Conservation (phyloP, 1,140 invertebrate genomes). For the Theocolax elegans region DNA sequence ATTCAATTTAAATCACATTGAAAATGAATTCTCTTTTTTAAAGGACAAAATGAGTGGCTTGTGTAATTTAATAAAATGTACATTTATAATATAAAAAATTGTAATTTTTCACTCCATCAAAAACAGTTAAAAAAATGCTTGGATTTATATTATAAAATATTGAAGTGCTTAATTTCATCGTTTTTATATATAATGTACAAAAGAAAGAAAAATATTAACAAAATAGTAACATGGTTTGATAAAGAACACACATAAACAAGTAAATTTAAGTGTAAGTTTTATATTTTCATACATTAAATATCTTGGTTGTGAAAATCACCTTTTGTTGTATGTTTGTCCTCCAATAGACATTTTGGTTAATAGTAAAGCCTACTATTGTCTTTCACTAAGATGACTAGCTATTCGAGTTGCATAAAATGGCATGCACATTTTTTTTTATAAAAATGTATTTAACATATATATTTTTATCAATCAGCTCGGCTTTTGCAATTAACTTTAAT, state of each 20-base stretch:
- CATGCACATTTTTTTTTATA: constrained; percentile 33
- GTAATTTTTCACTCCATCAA: constrained; percentile 1
- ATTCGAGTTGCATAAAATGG: constrained; percentile 28
- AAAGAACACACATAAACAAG: constrained; percentile 28
- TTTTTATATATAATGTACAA: constrained; percentile 21
- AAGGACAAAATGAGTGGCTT: too few relatives aligned
- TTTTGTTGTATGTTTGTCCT: constrained; percentile 11
- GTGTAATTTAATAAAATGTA: too few relatives aligned
- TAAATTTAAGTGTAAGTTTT: constrained; percentile 19
- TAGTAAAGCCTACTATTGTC: constrained; percentile 38
- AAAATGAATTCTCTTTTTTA: too few relatives aligned
- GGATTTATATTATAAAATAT: constrained; percentile 2
- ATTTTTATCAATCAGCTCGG: constrained; percentile 30
- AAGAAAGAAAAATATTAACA: constrained; percentile 8
- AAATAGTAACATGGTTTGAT: constrained; percentile 14
- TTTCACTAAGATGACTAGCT: constrained; percentile 40
- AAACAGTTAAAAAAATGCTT: not conserved
- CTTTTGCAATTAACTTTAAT: constrained; percentile 39
- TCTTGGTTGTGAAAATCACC: constrained; percentile 20
- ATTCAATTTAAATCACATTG: too few relatives aligned
- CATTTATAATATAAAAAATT: constrained; percentile 3
- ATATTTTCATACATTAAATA: constrained; percentile 34
- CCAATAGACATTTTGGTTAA: constrained; percentile 29
- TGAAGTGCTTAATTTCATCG: constrained; percentile 12
- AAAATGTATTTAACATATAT: constrained; percentile 24